These are phyloP conservation scores for Blennius ocellaris DNA, from an alignment of 2,113 vertebrate genomes.

Conservation along the genomic window DNA sequence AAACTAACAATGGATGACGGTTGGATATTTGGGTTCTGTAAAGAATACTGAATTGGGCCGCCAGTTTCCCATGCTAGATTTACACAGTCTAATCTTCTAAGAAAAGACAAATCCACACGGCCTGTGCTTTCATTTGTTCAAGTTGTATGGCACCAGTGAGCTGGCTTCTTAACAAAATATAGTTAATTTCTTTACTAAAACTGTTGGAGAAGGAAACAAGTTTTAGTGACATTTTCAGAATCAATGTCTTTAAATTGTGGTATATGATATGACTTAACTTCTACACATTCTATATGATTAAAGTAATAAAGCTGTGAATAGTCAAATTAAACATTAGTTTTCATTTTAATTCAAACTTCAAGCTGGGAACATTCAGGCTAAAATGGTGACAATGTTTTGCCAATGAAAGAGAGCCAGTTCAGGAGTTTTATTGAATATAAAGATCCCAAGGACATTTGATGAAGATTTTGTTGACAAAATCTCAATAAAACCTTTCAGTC, in stretches of 20 bases:
- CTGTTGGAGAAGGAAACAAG: no score
- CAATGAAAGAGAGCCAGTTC: neutral
- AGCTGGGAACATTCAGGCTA: neutral
- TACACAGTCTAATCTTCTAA: neutral
- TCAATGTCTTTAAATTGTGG: no score
- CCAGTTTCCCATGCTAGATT: neutral
- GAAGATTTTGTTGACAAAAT: slow-evolving; percentile 4
- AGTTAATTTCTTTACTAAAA: no score
- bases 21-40: no score
- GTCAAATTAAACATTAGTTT: no score
- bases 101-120: neutral
- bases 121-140: no score
- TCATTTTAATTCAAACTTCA: neutral
- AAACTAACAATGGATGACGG: no score
- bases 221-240: no score
- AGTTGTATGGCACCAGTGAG: neutral
- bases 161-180: neutral
- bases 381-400: neutral
- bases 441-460: slow-evolving; percentile 26
- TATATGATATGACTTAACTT: no score
- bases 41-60: no score
- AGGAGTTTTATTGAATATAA: slow-evolving; percentile 20
- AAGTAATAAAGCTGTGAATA: no score
- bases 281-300: no score
- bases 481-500: slow-evolving; percentile 2